These are phyloP conservation scores for Chelonia mydas DNA, from an alignment of 2,797 vertebrate species.

Conservation along the genomic window DNA sequence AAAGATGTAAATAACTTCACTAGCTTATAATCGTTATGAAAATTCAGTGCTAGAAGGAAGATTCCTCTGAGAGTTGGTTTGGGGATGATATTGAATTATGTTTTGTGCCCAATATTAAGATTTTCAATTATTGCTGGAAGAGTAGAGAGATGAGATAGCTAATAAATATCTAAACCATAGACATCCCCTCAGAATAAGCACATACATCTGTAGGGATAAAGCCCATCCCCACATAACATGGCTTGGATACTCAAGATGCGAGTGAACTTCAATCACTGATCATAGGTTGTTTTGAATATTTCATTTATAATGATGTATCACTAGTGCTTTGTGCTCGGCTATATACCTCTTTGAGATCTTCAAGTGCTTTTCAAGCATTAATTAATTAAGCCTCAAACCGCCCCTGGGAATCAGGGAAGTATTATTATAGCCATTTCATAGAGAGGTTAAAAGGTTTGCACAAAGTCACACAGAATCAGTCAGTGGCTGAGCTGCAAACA, in stretches of 20 bases:
- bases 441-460: neutral
- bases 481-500: neutral
- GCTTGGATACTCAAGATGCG: neutral
- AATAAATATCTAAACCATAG: neutral
- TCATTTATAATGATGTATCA: neutral
- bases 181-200: fast-evolving
- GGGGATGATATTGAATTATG: neutral
- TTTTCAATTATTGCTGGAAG: conserved; percentile 15
- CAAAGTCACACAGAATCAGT: neutral
- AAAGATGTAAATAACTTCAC: conserved; percentile 58
- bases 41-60: neutral
- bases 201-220: neutral
- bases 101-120: neutral
- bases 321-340: neutral
- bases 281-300: neutral
- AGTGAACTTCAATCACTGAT: neutral
- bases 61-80: neutral
- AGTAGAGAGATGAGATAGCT: neutral
- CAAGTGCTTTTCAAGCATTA: neutral
- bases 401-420: neutral
- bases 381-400: neutral
- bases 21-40: conserved; percentile 36
- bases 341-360: neutral
- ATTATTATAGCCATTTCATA: neutral
- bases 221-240: neutral